These are phyloP conservation scores for Tortricodes alternella DNA, from an alignment of 2,888 invertebrate genomes.

Conservation along the genomic window DNA sequence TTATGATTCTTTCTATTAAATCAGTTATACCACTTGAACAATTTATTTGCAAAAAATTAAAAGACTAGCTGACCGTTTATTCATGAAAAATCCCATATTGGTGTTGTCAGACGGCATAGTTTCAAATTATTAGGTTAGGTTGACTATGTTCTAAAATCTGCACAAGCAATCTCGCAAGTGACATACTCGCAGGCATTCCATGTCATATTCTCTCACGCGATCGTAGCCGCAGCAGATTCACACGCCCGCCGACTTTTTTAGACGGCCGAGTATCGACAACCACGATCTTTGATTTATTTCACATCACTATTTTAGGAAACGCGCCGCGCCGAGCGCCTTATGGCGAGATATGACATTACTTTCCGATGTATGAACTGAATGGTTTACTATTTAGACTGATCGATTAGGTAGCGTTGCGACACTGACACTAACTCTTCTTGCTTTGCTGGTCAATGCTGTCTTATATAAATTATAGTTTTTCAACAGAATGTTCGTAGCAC, in stretches of 20 bases:
- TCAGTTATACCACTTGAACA: background rate
- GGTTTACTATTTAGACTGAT: constrained; percentile 47
- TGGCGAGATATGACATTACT: constrained; percentile 76
- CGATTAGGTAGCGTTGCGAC: constrained; percentile 34
- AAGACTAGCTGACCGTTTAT: constrained; percentile 6
- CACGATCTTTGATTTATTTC: constrained; percentile 77
- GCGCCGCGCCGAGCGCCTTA: constrained; percentile 67
- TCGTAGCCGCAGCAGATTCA: constrained; percentile 71
- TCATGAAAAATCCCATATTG: constrained; percentile 35
- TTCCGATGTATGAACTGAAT: constrained; percentile 59
- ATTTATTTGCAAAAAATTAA: background rate
- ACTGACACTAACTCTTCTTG: constrained; percentile 17
- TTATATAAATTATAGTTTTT: constrained; percentile 23
- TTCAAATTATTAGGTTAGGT: constrained; percentile 39
- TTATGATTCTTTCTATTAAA: too few relatives aligned
- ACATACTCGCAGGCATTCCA: constrained; percentile 55
- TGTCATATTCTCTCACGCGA: constrained; percentile 70
- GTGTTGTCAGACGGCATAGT: constrained; percentile 38
- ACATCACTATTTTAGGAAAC: constrained; percentile 81
- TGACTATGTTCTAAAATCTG: constrained; percentile 46
- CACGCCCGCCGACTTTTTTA: constrained; percentile 71
- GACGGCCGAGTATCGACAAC: constrained; percentile 60
- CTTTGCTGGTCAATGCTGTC: constrained; percentile 12
- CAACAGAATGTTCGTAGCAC: constrained; percentile 1
- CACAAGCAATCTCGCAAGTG: constrained; percentile 51